Base-by-base conservation (phyloP, 2,113 vertebrate genomes). In the Neogobius melanostomus region DNA sequence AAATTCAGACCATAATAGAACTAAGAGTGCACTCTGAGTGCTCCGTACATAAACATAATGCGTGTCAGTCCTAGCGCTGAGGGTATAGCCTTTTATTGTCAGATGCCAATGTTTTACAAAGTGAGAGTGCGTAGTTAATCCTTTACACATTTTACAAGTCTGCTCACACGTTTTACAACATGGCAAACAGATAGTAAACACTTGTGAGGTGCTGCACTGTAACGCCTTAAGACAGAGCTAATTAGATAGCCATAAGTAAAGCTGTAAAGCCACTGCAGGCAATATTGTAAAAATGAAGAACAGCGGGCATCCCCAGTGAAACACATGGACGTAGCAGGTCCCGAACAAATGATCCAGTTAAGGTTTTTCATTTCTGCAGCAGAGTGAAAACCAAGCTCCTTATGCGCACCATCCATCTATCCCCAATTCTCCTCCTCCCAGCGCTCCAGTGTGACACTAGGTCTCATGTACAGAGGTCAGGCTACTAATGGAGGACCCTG, bases 401-500 rank as follows among this genome's bases (percentile, higher is more conserved):
- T 68, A 75, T 75, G 72, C 74, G 54, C 75, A 72, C 75, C 78
- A 71, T 84, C 82, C 84, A 79, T 81, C 80, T 84, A 80, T 75
- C 57, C 81, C 69, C 71, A 74, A 75, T 81, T 81, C 82, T 79
- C 83, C 77, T 81, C 76, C 81, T 78, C 72, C 83, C 59, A 71
- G 48, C 82, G 49, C 71, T 75, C 68, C 75, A 79, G 87, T 82
- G 83, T 79, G 81, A 80, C 80, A 80, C 84, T 75, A 82, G 78
- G 80, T 85, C 79, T 77, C 76, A 83, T 86, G 80, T 80, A 89
- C 89, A 90, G 85, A 81, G 93, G 93, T 93, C 92, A 93, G 86
- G 80, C 83, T 89, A 90, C 91, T 92, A 93, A 94, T 93, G 92
- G 90, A 88, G 80, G 88, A 92, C 91, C 92, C 89, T 69, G 53